Evolutionary conservation across 2,888 invertebrate species (phyloP).

Genomic region (Agriopis leucophaearia): DNA sequence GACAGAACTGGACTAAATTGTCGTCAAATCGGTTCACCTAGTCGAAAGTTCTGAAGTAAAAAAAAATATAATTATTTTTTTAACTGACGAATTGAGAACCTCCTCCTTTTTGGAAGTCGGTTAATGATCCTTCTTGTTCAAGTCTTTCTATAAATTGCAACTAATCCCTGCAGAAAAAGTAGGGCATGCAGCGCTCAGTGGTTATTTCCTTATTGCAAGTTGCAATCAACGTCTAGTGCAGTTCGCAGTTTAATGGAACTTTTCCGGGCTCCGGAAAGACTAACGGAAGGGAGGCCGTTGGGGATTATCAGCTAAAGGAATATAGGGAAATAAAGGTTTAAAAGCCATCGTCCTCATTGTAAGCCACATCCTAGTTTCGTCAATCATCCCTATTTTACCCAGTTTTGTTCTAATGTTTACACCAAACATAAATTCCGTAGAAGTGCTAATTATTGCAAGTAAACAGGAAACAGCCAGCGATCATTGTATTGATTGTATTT

Average conservation of each 20-base stretch:
- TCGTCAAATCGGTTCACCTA: no score
- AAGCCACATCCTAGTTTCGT: neutral
- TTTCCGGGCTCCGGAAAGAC: neutral
- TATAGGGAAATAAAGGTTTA: neutral
- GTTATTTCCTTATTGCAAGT: conserved; percentile 4
- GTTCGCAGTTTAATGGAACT: conserved; percentile 1
- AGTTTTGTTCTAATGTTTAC: neutral
- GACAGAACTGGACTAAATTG: no score
- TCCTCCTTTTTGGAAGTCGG: no score
- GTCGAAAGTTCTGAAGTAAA: no score
- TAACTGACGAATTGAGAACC: no score
- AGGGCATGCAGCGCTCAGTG: neutral
- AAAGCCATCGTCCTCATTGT: no score
- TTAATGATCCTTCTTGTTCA: neutral
- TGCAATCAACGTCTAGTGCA: neutral
- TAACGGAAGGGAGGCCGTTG: neutral
- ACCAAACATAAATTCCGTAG: neutral
- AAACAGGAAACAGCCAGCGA: neutral
- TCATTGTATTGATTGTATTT: neutral
- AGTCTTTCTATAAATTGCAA: neutral
- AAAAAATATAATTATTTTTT: no score
- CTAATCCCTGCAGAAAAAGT: neutral
- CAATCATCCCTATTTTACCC: conserved; percentile 1
- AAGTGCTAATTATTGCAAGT: neutral
- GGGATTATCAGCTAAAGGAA: neutral